phyloP scores from a whole-genome alignment of 2,888 invertebrate genomes.

The Drosophila nigricruria region DNA sequence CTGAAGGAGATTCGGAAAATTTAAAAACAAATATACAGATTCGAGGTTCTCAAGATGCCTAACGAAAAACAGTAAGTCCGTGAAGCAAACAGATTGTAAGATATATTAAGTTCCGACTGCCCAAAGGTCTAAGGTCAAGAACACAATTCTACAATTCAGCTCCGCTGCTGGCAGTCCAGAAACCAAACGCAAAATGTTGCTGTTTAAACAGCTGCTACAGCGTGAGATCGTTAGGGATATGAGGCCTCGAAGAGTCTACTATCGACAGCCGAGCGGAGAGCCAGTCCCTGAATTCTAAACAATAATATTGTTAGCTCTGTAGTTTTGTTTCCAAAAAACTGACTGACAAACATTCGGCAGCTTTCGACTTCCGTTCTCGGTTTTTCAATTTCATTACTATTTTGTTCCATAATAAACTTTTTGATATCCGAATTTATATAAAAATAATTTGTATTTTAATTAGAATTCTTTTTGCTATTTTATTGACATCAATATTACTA shows the following conservation, averaged over 20 bases:
- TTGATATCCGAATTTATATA: not conserved
- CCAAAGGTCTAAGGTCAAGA: conserved; percentile 17
- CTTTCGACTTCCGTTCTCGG: conserved; percentile 4
- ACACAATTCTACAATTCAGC: conserved; percentile 52
- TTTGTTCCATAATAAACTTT: not conserved
- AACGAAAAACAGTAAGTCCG: conserved; percentile 23
- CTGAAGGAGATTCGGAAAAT: not conserved
- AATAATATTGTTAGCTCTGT: not conserved
- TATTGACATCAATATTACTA: too few species aligned
- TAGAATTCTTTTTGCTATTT: not conserved
- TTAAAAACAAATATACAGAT: not conserved
- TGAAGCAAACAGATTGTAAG: too few species aligned
- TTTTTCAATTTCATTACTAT: not conserved
- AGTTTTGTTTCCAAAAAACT: not conserved
- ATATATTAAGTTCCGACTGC: not conserved
- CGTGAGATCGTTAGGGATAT: conserved; percentile 41
- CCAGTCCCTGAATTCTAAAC: not conserved
- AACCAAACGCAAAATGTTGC: conserved; percentile 61
- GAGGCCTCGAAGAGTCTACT: conserved; percentile 17
- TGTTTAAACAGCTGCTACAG: conserved; percentile 45
- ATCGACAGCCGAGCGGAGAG: not conserved
- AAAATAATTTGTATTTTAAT: not conserved
- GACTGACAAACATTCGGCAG: conserved; percentile 3
- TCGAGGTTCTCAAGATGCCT: conserved; percentile 38
- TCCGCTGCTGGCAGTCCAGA: conserved; percentile 50